These are phyloP conservation scores for Oreochromis spilurus DNA, from an alignment of 2,113 vertebrate genomes.

Conservation along the genomic window DNA sequence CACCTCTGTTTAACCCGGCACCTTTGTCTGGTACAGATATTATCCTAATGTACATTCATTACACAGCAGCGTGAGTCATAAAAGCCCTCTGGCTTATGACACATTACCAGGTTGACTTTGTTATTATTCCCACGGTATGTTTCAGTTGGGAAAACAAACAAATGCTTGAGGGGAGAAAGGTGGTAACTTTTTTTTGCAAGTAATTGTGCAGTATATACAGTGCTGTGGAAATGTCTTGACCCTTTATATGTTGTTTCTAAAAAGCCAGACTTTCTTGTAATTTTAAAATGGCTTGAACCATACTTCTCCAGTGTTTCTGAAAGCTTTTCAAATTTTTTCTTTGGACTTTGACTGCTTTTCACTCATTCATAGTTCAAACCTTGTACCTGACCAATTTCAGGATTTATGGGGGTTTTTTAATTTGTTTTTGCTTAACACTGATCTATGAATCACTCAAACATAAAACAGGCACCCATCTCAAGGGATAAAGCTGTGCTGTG, in stretches of 20 bases:
- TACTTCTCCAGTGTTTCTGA: background rate
- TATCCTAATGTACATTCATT: background rate
- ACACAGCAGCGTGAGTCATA: background rate
- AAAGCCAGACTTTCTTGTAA: background rate
- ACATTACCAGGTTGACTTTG: background rate
- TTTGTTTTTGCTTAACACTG: background rate
- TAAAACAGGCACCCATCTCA: background rate
- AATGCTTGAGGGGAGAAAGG: background rate
- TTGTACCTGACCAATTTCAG: background rate
- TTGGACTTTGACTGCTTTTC: background rate
- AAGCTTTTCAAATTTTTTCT: too few relatives aligned
- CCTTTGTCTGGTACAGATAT: background rate
- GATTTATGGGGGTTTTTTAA: rapidly evolving
- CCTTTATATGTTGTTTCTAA: background rate
- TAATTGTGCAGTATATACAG: background rate
- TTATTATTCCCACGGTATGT: background rate
- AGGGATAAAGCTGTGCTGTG: background rate
- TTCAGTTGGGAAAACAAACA: background rate
- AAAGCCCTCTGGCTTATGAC: background rate
- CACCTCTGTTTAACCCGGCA: background rate
- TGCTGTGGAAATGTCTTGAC: background rate
- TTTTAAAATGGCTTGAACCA: background rate
- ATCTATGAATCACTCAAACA: background rate
- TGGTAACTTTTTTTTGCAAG: background rate
- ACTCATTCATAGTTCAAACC: background rate